Evolutionary conservation across 2,888 invertebrate genomes (phyloP), one percentile per base, ranked within the genome.

Genomic region (Mesorhabditis spiculigera): DNA sequence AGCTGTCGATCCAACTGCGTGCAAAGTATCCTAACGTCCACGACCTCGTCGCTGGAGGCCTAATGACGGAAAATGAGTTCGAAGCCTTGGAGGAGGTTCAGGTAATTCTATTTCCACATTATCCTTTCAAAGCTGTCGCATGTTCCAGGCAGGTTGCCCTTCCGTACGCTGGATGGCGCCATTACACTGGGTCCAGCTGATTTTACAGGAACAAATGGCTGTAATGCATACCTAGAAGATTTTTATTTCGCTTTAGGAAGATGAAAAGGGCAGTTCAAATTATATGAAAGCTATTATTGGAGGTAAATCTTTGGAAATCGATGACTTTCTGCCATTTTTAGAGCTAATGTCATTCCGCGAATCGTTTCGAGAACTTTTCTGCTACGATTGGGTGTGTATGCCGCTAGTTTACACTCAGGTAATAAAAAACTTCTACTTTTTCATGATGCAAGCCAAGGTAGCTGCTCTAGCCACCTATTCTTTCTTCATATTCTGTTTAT

Each of bases 381-480:
- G 71, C 43, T 78, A 80, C 63, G 81, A 80, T 71, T 81, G 80
- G 80, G 77, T 81, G 5, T 77, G 75, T 68, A 77, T 81, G 8
- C 81, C 81, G 8, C 75, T 81, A 28, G 80, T 77, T 0, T 78
- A 76, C 68, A 75, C 76, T 5, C 77, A 78, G 71, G 65, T 68
- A 43, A 68, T 41, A 1, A 28, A 28, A 28, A 28, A 28, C 28
- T 28, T n/a, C n/a, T n/a, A n/a, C n/a, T n/a, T n/a, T n/a, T n/a
- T n/a, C n/a, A n/a, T n/a, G n/a, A n/a, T n/a, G n/a, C n/a, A n/a
- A n/a, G n/a, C n/a, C n/a, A n/a, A n/a, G n/a, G 87, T 87, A 8
- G 86, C 86, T 5, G 86, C 87, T 0, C 75, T 87, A 63, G 86
- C 87, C 4, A 86, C 86, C 5, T 86, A 87, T 71, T 83, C 83